phyloP scores from a whole-genome alignment of 2,888 invertebrate genomes.

The Ashinkailepas kermadecensis region DNA sequence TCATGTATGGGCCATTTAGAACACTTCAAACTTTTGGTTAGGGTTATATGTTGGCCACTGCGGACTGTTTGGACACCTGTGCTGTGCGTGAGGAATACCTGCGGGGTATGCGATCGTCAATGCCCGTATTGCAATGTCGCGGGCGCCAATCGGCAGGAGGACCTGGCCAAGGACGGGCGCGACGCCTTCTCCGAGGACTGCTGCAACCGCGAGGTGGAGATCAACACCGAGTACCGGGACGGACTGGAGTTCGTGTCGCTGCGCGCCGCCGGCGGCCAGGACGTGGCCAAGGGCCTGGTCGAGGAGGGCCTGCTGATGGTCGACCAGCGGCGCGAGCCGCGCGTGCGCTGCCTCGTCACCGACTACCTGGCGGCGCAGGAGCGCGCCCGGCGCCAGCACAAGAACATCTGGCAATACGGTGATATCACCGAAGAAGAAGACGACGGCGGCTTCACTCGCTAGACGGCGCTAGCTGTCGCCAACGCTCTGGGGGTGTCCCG shows the following conservation, averaged over 20 bases:
- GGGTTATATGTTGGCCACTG: too few species aligned
- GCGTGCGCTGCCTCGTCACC: constrained; percentile 65
- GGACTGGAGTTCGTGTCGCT: constrained; percentile 40
- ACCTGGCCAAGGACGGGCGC: constrained; percentile 67
- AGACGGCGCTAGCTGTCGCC: too few species aligned
- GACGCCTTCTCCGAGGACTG: constrained; percentile 57
- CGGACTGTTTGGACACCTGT: too few species aligned
- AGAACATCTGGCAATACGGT: constrained; percentile 96
- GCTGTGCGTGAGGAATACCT: too few species aligned
- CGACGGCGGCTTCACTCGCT: too few species aligned
- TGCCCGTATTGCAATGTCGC: too few species aligned
- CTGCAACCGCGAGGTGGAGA: constrained; percentile 63
- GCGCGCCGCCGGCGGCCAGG: constrained; percentile 25
- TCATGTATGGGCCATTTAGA: too few species aligned
- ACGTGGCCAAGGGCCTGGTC: constrained; percentile 45
- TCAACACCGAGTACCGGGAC: constrained; percentile 73
- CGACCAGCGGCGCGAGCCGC: constrained; percentile 69
- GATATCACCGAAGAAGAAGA: constrained; percentile 91
- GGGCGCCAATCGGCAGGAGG: constrained; percentile 47
- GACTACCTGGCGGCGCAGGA: constrained; percentile 82
- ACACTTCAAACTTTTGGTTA: too few species aligned
- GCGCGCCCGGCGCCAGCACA: constrained; percentile 72
- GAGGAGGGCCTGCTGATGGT: constrained; percentile 76
- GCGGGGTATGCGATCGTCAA: too few species aligned
- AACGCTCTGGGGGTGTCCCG: too few species aligned